Evolutionary conservation across 2,888 invertebrate species (phyloP).

Genomic region (Calameuta filiformis): DNA sequence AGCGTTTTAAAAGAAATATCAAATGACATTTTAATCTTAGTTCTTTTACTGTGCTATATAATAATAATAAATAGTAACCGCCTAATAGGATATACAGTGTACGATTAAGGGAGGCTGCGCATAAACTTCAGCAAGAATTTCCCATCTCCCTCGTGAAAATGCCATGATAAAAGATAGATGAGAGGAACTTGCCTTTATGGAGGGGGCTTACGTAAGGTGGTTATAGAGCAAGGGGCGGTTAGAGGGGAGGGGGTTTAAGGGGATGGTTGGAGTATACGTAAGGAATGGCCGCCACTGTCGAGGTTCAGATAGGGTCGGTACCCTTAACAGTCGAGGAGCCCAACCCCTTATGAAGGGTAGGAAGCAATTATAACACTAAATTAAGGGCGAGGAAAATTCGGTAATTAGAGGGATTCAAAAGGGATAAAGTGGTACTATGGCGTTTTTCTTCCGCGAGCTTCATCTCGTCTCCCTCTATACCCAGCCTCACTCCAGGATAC

Average conservation of each 20-base stretch:
- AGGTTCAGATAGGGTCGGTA: slow-evolving; percentile 25
- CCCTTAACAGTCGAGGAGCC: slow-evolving; percentile 11
- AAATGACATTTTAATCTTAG: not conserved
- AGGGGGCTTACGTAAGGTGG: slow-evolving; percentile 23
- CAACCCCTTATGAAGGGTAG: slow-evolving; percentile 50
- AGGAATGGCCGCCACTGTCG: slow-evolving; percentile 41
- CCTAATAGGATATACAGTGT: not conserved
- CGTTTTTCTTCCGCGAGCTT: slow-evolving; percentile 35
- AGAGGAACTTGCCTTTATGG: slow-evolving; percentile 15
- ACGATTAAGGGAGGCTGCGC: slow-evolving; percentile 9
- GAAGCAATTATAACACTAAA: slow-evolving; percentile 64
- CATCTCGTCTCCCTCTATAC: not conserved
- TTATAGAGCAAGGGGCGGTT: slow-evolving; percentile 11
- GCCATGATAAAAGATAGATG: slow-evolving; percentile 35
- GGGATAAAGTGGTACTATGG: slow-evolving; percentile 49
- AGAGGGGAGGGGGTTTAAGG: not conserved
- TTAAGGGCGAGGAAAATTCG: slow-evolving; percentile 65
- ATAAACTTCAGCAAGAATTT: slow-evolving; percentile 19
- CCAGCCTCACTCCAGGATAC: not conserved
- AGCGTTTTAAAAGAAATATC: not conserved
- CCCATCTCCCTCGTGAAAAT: slow-evolving; percentile 22
- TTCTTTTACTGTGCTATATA: not conserved
- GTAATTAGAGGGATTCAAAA: slow-evolving; percentile 63
- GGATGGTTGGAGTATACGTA: slow-evolving; percentile 38
- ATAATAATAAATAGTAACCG: not conserved